Evolutionary conservation across 2,113 vertebrate species (phyloP).

Genomic region (Rafetus swinhoei): DNA sequence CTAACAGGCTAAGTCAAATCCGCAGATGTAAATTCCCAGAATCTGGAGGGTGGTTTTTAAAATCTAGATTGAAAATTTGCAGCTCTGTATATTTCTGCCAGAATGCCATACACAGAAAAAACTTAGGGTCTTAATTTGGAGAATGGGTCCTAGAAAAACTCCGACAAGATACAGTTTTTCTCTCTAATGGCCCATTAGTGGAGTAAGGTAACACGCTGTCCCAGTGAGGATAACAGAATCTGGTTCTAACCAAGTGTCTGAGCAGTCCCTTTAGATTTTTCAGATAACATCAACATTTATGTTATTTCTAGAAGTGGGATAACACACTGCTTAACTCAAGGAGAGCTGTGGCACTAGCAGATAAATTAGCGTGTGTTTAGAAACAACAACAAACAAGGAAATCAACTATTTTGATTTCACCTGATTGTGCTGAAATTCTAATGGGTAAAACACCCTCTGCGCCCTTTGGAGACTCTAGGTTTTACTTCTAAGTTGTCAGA

Average conservation of each 20-base stretch:
- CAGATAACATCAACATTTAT: background rate
- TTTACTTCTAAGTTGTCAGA: fast-evolving
- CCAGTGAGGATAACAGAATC: background rate
- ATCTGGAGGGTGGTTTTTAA: background rate
- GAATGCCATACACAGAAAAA: background rate
- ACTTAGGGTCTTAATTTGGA: constrained; percentile 3
- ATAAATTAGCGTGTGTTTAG: constrained; percentile 6
- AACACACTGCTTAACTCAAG: background rate
- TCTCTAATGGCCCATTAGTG: fast-evolving
- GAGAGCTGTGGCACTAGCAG: background rate
- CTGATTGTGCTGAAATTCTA: fast-evolving
- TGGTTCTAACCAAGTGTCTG: background rate
- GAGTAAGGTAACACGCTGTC: fast-evolving
- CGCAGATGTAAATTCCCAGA: background rate
- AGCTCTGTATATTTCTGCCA: background rate
- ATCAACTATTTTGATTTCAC: background rate
- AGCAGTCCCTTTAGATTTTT: background rate
- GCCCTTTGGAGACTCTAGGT: background rate
- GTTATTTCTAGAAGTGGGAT: constrained; percentile 7
- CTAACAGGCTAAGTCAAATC: background rate
- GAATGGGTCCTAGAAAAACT: background rate
- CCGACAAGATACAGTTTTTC: background rate
- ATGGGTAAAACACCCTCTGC: background rate
- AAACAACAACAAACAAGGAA: background rate
- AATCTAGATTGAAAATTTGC: background rate